Evolutionary conservation across 2,797 vertebrate species (phyloP).

Genomic region (Dallia pectoralis): DNA sequence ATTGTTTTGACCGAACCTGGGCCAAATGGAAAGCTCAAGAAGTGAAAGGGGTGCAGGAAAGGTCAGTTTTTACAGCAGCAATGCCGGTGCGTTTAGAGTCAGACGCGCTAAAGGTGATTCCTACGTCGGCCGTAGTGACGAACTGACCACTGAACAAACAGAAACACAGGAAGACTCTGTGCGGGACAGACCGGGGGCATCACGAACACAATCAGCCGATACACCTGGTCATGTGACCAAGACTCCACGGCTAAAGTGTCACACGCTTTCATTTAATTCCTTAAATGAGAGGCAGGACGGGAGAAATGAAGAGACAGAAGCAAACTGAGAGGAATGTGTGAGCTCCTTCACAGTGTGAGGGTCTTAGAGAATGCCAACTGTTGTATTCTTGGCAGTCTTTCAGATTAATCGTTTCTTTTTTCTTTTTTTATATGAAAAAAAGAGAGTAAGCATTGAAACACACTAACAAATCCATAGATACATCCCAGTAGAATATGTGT

Average conservation of each 20-base stretch:
- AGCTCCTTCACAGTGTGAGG: conserved; percentile 32
- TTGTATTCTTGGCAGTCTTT: conserved; percentile 54
- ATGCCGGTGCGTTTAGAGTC: conserved; percentile 32
- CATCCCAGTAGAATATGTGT: conserved; percentile 83
- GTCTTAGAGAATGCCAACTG: conserved; percentile 47
- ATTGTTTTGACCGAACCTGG: conserved; percentile 28
- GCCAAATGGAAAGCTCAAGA: conserved; percentile 30
- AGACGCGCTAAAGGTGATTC: not conserved
- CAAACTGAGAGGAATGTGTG: conserved; percentile 37
- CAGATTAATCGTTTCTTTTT: conserved; percentile 67
- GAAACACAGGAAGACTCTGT: conserved; percentile 32
- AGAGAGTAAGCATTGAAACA: conserved; percentile 67
- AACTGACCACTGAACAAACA: conserved; percentile 14
- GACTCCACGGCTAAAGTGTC: conserved; percentile 50
- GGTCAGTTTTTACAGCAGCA: conserved; percentile 67
- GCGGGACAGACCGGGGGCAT: conserved; percentile 17
- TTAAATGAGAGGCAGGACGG: not conserved
- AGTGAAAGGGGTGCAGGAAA: conserved; percentile 34
- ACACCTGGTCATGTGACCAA: conserved; percentile 45
- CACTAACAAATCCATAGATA: conserved; percentile 78
- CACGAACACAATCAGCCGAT: conserved; percentile 62
- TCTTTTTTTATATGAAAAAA: conserved; percentile 49
- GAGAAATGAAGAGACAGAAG: conserved; percentile 23
- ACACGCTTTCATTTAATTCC: conserved; percentile 29
- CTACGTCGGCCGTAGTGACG: not conserved